Conservation (phyloP, 2,888 invertebrate species). For the Scelioninae gen. 1 region DNA sequence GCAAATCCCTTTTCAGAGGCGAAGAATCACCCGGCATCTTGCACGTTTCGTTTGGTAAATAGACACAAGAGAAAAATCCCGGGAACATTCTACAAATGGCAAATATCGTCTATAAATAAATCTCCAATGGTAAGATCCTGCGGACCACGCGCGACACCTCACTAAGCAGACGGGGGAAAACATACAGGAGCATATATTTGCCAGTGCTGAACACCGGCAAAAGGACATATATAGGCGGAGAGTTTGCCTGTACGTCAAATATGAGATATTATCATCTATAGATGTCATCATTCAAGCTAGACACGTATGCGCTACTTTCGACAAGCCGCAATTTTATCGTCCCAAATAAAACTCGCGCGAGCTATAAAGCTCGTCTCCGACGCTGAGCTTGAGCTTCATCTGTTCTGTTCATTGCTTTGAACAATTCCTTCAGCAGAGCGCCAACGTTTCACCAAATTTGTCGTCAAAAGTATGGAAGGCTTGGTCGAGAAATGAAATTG, state of each 20-base stretch:
- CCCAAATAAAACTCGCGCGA: slow-evolving; percentile 38
- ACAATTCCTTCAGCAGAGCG: slow-evolving; percentile 19
- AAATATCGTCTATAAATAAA: slow-evolving; percentile 69
- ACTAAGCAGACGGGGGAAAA: slow-evolving; percentile 12
- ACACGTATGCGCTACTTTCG: slow-evolving; percentile 52
- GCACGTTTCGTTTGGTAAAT: slow-evolving; percentile 64
- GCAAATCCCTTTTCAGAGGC: slow-evolving; percentile 46
- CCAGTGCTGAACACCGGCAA: slow-evolving; percentile 21
- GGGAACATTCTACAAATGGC: slow-evolving; percentile 50
- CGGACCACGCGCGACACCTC: slow-evolving; percentile 39
- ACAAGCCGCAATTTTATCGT: slow-evolving; percentile 51
- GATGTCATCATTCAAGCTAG: slow-evolving; percentile 52
- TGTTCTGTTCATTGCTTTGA: slow-evolving; percentile 40
- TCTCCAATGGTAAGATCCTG: slow-evolving; percentile 30
- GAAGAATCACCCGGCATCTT: slow-evolving; percentile 54
- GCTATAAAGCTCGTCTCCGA: slow-evolving; percentile 29
- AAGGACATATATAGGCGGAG: slow-evolving; percentile 24
- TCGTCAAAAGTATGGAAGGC: slow-evolving; percentile 17
- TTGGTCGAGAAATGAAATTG: slow-evolving; percentile 13
- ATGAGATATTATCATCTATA: slow-evolving; percentile 61
- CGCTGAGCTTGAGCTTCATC: slow-evolving; percentile 26
- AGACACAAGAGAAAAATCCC: slow-evolving; percentile 54
- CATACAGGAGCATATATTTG: slow-evolving; percentile 31
- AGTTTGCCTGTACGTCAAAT: slow-evolving; percentile 54
- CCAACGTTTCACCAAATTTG: slow-evolving; percentile 16